These are phyloP conservation scores for Oxycera nigricornis DNA, from an alignment of 2,888 invertebrate genomes.

Conservation along the genomic window DNA sequence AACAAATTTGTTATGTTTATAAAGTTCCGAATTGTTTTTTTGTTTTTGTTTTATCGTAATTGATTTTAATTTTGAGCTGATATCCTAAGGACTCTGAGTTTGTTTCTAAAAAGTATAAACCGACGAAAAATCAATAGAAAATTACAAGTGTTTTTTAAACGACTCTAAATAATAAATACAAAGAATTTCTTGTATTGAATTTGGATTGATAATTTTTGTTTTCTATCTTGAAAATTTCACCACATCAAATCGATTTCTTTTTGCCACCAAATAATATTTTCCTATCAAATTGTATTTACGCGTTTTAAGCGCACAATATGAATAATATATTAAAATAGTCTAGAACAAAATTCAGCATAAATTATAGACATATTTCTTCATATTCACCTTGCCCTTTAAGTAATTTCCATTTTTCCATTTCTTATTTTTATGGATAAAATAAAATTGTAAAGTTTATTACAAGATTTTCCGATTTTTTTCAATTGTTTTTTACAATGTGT, in stretches of 20 bases:
- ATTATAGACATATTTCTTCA: background rate
- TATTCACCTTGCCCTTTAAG: background rate
- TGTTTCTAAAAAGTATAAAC: too few species aligned
- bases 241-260: background rate
- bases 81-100: too few species aligned
- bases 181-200: too few species aligned
- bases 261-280: background rate
- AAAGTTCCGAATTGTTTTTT: too few species aligned
- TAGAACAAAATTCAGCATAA: constrained; percentile 15
- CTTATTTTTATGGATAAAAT: background rate
- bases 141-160: too few species aligned
- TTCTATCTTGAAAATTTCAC: background rate
- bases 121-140: too few species aligned
- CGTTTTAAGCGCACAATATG: background rate
- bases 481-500: background rate
- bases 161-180: too few species aligned
- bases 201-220: background rate
- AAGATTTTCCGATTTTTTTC: constrained; percentile 3
- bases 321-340: background rate
- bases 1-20: too few species aligned
- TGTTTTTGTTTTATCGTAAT: too few species aligned
- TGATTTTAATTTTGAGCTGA: too few species aligned
- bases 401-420: background rate
- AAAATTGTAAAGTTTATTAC: constrained; percentile 1
- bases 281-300: background rate